Conservation (phyloP, 1,140 invertebrate species). For the Muscidifurax raptorellus region DNA sequence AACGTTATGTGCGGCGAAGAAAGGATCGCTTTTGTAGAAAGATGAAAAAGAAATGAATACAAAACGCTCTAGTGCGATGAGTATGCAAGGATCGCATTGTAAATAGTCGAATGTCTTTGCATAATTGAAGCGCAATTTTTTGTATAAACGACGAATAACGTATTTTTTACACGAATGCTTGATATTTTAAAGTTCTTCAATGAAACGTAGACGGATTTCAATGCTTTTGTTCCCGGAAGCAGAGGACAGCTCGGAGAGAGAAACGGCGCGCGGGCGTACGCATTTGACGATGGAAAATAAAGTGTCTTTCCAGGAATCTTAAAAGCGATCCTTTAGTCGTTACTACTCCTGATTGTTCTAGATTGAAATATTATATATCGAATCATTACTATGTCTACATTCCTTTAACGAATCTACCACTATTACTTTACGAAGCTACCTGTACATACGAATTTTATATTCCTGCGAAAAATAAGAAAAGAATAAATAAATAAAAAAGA, state of each 20-base stretch:
- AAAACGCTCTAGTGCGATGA: neutral
- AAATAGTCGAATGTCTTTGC: constrained; percentile 37
- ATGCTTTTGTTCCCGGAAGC: neutral
- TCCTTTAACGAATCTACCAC: constrained; percentile 67
- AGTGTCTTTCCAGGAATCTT: constrained; percentile 1
- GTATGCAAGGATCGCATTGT: constrained; percentile 26
- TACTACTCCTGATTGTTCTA: constrained; percentile 69
- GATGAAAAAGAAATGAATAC: neutral
- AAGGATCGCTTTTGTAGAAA: constrained; percentile 31
- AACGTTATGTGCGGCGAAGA: constrained; percentile 2
- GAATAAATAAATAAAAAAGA: constrained; percentile 52
- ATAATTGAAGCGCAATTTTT: constrained; percentile 38
- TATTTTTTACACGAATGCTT: constrained; percentile 49
- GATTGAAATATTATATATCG: constrained; percentile 58
- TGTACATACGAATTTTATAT: constrained; percentile 74
- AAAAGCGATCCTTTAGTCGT: constrained; percentile 52
- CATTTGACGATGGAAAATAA: too few species aligned
- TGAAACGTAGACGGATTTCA: constrained; percentile 1
- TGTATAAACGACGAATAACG: constrained; percentile 21
- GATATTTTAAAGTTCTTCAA: constrained; percentile 37
- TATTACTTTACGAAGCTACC: constrained; percentile 71
- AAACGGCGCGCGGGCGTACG: too few species aligned
- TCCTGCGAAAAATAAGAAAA: constrained; percentile 68
- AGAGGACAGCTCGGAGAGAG: neutral
- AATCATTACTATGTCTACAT: constrained; percentile 67